These are phyloP conservation scores for Leptopilina boulardi DNA, from an alignment of 1,140 invertebrate genomes.

Conservation along the genomic window DNA sequence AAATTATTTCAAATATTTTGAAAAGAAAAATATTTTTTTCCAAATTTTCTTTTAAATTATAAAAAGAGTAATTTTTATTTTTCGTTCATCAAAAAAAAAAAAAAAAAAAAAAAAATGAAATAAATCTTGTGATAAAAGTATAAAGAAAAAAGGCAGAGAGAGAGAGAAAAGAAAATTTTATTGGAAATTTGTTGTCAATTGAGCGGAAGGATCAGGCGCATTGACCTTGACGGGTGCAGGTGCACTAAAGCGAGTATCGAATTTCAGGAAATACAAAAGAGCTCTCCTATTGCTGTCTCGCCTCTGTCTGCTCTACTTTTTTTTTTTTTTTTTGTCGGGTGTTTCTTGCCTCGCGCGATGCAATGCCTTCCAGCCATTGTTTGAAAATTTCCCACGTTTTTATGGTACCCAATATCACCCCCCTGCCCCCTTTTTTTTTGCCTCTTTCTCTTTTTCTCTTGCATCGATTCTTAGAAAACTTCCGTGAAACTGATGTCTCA, in stretches of 20 bases:
- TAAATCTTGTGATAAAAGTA: background rate
- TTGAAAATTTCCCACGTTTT: conserved; percentile 1
- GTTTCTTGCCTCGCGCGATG: background rate
- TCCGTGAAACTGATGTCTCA: conserved; percentile 9
- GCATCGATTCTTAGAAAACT: background rate
- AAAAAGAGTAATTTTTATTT: too few species aligned
- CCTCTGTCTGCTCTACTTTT: conserved; percentile 3
- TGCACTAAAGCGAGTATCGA: background rate
- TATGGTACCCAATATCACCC: background rate
- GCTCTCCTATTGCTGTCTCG: background rate
- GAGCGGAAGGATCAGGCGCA: background rate
- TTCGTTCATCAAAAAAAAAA: too few species aligned
- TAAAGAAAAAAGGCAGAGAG: background rate
- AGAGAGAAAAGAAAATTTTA: background rate
- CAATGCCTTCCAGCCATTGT: conserved; percentile 3
- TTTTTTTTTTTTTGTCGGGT: background rate
- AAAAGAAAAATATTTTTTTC: too few species aligned
- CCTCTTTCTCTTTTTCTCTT: too few species aligned
- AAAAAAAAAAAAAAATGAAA: too few species aligned
- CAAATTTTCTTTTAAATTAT: too few species aligned
- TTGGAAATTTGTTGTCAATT: background rate
- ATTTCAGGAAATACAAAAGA: conserved; percentile 9
- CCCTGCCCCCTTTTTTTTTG: too few species aligned
- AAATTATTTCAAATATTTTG: too few species aligned
- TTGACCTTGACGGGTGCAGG: background rate